These are phyloP conservation scores for Oreotrochilus melanogaster DNA, from an alignment of 2,113 vertebrate species.

Conservation along the genomic window DNA sequence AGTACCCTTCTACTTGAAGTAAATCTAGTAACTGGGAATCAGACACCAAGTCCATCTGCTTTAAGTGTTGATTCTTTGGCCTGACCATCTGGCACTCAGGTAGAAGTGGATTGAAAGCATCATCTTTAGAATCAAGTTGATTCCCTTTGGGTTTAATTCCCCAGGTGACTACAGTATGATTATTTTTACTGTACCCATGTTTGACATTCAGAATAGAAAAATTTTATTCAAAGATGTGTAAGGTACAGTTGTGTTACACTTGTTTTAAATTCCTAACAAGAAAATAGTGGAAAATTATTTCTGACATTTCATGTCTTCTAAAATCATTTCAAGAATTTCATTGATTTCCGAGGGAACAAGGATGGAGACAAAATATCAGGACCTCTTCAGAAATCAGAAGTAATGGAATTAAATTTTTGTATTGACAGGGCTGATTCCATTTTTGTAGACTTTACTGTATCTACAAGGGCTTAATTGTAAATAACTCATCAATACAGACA, in stretches of 20 bases:
- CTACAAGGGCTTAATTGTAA: background rate
- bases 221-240: background rate
- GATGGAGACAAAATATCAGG: background rate
- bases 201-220: background rate
- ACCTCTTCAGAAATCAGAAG: background rate
- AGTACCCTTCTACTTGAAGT: background rate
- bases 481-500: background rate
- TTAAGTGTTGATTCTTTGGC: conserved; percentile 39
- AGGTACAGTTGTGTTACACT: background rate
- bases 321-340: background rate
- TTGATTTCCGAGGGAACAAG: background rate
- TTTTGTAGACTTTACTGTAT: background rate
- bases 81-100: conserved; percentile 64
- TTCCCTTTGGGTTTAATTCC: background rate
- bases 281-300: background rate
- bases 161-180: background rate
- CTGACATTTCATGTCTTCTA: background rate
- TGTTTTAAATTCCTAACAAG: background rate
- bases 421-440: background rate
- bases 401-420: background rate
- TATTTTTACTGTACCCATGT: background rate
- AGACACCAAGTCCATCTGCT: conserved; percentile 56
- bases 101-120: conserved; percentile 42
- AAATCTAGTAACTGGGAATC: conserved; percentile 46
- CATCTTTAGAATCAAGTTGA: conserved; percentile 8